Evolutionary conservation across 2,797 vertebrate genomes (phyloP), one percentile per base, ranked within the genome.

Genomic region (Epinephelus awoara): DNA sequence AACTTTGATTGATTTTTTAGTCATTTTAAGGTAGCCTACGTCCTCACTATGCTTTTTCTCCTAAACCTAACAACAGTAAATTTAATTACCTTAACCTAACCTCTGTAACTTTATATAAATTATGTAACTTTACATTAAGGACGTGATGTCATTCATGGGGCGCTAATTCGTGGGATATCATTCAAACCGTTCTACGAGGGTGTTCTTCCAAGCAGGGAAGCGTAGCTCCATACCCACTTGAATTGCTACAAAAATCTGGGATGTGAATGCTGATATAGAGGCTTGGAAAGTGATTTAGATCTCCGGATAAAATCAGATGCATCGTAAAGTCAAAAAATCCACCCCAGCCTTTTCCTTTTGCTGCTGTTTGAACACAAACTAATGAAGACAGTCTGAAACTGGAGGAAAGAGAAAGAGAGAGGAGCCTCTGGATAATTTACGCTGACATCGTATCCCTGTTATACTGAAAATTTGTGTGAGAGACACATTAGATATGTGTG

Each of bases 391-490:
- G 4, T 17, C 55, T 65, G 56, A 17, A 9, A 47, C 29, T 49
- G 56, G 75, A 21, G 38, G n/a, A 21, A 57, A 50, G 49, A 58
- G 27, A 61, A 38, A 34, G 59, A 58, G 34, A 55, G 54, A 57
- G 40, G 57, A 57, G 27, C 42, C 72, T 79, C 34, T 34, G 50
- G 68, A 66, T 83, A 67, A 81, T 85, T 76, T 59, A 78, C 67
- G 49, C 75, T 21, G 69, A 77, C 80, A 80, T 71, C 21, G n/a
- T 74, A 65, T 77, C 49, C 21, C 57, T 42, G 61, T 80, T 80
- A 62, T 61, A 52, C 67, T 65, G 62, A 68, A 80, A 78, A 87
- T 77, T 19, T 72, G 73, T 72, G 79, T 52, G 65, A 70, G 82
- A 83, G 74, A 75, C 65, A 74, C 46, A 47, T 83, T 63, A 72